Base-by-base conservation (phyloP, 2,888 invertebrate species). In the Steromphala cineraria region DNA sequence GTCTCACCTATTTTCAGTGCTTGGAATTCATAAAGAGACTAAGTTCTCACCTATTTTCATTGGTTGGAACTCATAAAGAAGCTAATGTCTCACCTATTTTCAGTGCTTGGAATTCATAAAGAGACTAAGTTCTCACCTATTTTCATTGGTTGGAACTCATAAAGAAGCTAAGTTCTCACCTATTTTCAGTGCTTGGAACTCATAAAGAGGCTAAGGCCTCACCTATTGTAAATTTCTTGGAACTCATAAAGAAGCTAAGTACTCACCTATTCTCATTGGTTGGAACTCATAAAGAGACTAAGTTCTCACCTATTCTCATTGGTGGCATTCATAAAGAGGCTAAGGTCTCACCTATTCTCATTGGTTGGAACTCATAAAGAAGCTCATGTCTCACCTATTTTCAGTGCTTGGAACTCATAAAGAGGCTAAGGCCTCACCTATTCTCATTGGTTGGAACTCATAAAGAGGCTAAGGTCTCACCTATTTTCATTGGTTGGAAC, bases 401-500 rank as follows among this genome's bases (percentile, higher is more conserved):
- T 99, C 99, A 53, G 92, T 90, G 53, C 91, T 87, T 28, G 88
- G 84, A n/a, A n/a, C n/a, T n/a, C n/a, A n/a, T n/a, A n/a, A n/a
- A n/a, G n/a, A n/a, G n/a, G n/a, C n/a, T n/a, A 10, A 46, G 46
- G 13, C 40, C 88, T 88, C 86, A 94, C 94, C 99, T 99, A 95
- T 99, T 99, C 94, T 99, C 99, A 53, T 93, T 90, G 53, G 91
- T 87, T 28, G 88, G 84, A n/a, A n/a, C n/a, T n/a, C n/a, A n/a
- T n/a, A n/a, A n/a, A n/a, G n/a, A n/a, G n/a, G n/a, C n/a, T n/a
- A 10, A 46, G 46, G 13, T 40, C 88, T 88, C 86, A 94, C 94
- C 99, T 99, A 95, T 99, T 99, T 94, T 99, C 99, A 53, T 93
- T 90, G 53, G 91, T 87, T 28, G 88, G 84, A n/a, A n/a, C n/a